Evolutionary conservation across 2,797 vertebrate genomes (phyloP), one percentile per base, ranked within the genome.

Genomic region (Gymnothorax javanicus): DNA sequence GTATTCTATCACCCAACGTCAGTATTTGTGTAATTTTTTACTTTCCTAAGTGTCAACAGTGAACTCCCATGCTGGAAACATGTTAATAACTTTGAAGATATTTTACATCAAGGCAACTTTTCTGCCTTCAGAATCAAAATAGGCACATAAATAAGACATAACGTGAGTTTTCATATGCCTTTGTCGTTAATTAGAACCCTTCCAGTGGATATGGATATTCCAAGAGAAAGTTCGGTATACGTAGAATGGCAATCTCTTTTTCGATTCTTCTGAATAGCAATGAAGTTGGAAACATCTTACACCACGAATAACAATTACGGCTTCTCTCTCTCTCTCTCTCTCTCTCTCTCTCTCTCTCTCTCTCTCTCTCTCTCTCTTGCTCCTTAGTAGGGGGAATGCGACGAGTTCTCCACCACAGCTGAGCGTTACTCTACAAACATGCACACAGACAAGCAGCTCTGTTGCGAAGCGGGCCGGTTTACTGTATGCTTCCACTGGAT

Each of bases 381-480:
- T 87, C 84, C 88, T 89, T 79, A 85, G 87, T 90, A 89, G 91
- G 90, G 90, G 89, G 69, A 64, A 84, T 43, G 62, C 88, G 87
- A 91, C 92, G 91, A 91, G 92, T 93, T 90, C 84, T 79, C 86
- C 54, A 91, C 87, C 88, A 93, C 93, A 93, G 93, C 91, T 92
- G 89, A 91, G 93, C 92, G 82, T 86, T 90, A 91, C 91, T 93
- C 93, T 92, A 95, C 91, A 90, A 95, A 93, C 95, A 94, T 95
- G 96, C 96, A 93, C 93, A 94, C 95, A 95, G 94, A 96, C 94
- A 92, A 93, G 94, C 95, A 95, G 93, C 93, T 94, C 92, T 87
- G 94, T 92, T 90, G 94, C 93, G 94, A 92, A 94, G 92, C 94
- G 93, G 93, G 95, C 91, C 94, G 83, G 86, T 83, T 86, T 82